Base-by-base conservation (phyloP, 92 coral and sea anemone species). In the Paragorgia papillata region DNA sequence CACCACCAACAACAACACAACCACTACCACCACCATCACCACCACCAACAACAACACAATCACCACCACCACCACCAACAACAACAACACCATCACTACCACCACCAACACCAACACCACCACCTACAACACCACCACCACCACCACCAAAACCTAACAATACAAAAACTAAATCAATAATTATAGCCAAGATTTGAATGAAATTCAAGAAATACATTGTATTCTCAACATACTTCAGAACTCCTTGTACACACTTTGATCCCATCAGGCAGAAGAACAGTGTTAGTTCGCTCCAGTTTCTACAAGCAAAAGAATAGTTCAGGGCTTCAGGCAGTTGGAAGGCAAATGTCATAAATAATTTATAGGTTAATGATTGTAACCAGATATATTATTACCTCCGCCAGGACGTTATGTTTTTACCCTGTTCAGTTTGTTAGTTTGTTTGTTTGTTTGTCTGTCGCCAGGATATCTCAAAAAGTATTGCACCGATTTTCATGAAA, bases 151-250 rank as follows among this genome's bases (percentile, higher is more conserved):
- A 9, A 46, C 7, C 53, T 6, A 46, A 9, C 7, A 46, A 9
- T 6, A 46, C 53, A 46, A 46, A 9, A 46, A 46, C 53, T 6
- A 46, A 7, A 46, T 2, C 53, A 46, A 46, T 17, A 56, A 56
- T 31, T 13, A 56, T 2, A 7, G 3, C n/a, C n/a, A n/a, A n/a
- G n/a, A n/a, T n/a, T n/a, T n/a, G n/a, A n/a, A n/a, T n/a, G n/a
- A n/a, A n/a, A n/a, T n/a, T n/a, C n/a, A n/a, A n/a, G n/a, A n/a
- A n/a, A n/a, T n/a, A n/a, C n/a, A n/a, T n/a, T n/a, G n/a, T n/a
- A n/a, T n/a, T n/a, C n/a, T n/a, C n/a, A n/a, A n/a, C n/a, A n/a
- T 13, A 95, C 99, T 90, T 95, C 99, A 25, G 90, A 96, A 31
- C 89, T 92, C 26, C 99, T 78, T 57, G 99, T 95, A 13, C 95